phyloP scores from a whole-genome alignment of 2,797 vertebrate species.

The Lutjanus campechanus region DNA sequence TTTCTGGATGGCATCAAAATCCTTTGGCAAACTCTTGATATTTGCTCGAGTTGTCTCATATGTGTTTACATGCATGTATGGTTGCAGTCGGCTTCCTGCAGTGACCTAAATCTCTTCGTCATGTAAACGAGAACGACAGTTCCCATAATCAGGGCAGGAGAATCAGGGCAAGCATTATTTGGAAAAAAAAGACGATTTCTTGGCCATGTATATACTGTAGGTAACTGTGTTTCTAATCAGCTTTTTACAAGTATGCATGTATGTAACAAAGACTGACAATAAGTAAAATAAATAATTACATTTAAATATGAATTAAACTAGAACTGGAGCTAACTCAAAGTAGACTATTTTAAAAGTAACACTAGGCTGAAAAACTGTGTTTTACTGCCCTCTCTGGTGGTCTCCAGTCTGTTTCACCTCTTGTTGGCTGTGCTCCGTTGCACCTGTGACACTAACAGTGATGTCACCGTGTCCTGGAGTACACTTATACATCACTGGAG shows the following conservation, averaged over 20 bases:
- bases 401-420: not conserved
- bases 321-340: not conserved
- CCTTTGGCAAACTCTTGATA: slow-evolving; percentile 8
- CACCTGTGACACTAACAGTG: not conserved
- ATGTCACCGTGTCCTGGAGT: not conserved
- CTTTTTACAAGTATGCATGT: not conserved
- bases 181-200: not conserved
- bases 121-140: not conserved
- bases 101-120: slow-evolving; percentile 18
- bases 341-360: not conserved
- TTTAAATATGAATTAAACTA: not conserved
- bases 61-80: slow-evolving; percentile 11
- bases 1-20: slow-evolving; percentile 13
- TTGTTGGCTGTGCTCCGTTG: not conserved
- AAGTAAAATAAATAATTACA: too few relatives aligned
- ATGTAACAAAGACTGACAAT: not conserved
- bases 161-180: not conserved
- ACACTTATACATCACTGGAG: not conserved
- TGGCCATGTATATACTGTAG: not conserved
- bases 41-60: not conserved
- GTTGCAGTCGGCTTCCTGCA: slow-evolving; percentile 14
- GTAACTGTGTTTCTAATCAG: not conserved
- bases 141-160: slow-evolving; percentile 6
- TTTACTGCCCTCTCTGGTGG: not conserved
- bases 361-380: not conserved